phyloP scores from a whole-genome alignment of 2,797 vertebrate species.

The Coracias cyanogaster region DNA sequence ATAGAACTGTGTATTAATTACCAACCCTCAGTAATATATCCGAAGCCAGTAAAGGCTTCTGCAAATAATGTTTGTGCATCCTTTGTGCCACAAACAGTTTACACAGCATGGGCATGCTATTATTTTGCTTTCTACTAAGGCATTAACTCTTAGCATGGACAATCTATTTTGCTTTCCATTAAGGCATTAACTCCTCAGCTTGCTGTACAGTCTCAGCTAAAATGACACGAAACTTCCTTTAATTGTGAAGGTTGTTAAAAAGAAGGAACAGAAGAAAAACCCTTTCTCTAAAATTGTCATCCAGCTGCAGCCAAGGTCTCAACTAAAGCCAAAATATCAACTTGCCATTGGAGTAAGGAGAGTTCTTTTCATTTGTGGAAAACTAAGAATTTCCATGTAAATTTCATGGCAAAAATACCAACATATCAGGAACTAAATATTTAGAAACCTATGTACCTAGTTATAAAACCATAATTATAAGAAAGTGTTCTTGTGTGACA shows the following conservation, averaged over 20 bases:
- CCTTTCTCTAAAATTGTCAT: neutral
- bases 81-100: neutral
- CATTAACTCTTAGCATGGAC: neutral
- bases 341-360: neutral
- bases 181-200: neutral
- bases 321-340: neutral
- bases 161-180: slow-evolving; percentile 35
- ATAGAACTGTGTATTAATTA: neutral
- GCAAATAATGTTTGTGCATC: neutral
- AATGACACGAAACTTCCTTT: neutral
- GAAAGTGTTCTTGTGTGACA: slow-evolving; percentile 45
- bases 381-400: neutral
- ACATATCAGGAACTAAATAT: slow-evolving; percentile 64
- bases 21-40: neutral
- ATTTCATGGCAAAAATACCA: neutral
- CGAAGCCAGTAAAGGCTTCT: neutral
- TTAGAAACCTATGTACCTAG: slow-evolving; percentile 59
- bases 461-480: slow-evolving; percentile 72
- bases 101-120: neutral
- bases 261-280: neutral
- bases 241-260: neutral
- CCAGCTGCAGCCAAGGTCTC: neutral
- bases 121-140: slow-evolving; percentile 30
- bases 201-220: neutral
- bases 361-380: neutral